Conservation (phyloP, 2,888 invertebrate genomes). For the Geophilus truncorum region DNA sequence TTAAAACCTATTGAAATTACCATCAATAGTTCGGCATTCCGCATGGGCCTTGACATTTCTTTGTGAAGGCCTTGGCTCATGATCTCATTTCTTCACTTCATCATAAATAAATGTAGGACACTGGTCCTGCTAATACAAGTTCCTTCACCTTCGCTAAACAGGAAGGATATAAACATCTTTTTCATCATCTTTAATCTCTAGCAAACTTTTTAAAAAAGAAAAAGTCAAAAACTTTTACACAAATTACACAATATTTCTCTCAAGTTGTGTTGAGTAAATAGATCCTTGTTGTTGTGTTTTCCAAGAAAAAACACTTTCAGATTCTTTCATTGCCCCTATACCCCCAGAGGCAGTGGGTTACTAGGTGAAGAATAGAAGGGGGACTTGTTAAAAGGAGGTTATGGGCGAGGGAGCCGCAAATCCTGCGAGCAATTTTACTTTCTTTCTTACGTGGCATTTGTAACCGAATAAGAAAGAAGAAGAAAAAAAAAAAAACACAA, state of each 20-base stretch:
- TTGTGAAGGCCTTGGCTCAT: conserved; percentile 6
- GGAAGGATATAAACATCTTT: conserved; percentile 6
- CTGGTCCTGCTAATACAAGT: conserved; percentile 6
- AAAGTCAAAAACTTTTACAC: not conserved
- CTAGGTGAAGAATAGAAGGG: not conserved
- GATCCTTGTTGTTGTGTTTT: not conserved
- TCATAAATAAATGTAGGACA: conserved; percentile 16
- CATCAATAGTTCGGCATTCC: not conserved
- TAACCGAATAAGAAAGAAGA: not conserved
- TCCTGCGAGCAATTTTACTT: not conserved
- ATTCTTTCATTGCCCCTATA: not conserved
- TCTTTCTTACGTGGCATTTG: not conserved
- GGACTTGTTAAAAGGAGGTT: not conserved
- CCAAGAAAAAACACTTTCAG: not conserved
- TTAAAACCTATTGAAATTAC: not conserved
- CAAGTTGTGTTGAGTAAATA: not conserved
- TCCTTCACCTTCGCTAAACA: conserved; percentile 20
- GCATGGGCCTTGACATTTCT: not conserved
- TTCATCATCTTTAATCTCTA: not conserved
- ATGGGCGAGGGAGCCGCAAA: no score
- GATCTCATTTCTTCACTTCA: conserved; percentile 20
- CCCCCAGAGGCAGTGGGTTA: not conserved
- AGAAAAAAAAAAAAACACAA: no score
- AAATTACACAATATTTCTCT: not conserved
- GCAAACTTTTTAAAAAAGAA: not conserved